phyloP scores from a whole-genome alignment of 2,113 vertebrate species.

The Leptosomus discolor region DNA sequence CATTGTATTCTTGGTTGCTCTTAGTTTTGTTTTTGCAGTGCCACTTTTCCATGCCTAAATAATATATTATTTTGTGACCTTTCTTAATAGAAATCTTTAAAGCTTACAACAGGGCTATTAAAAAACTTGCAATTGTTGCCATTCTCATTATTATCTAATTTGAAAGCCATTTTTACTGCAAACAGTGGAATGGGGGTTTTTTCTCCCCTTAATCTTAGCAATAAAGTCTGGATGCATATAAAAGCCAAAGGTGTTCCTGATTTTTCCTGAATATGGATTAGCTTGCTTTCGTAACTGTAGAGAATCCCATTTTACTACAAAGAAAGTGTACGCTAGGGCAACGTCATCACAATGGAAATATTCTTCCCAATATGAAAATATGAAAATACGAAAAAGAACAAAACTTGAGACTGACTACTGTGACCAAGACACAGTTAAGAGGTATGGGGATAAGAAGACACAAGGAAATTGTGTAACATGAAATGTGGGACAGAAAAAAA shows the following conservation, averaged over 20 bases:
- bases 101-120: neutral
- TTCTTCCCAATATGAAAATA: neutral
- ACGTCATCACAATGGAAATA: neutral
- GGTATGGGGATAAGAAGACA: neutral
- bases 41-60: neutral
- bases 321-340: neutral
- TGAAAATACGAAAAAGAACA: neutral
- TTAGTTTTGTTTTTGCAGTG: neutral
- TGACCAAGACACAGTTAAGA: neutral
- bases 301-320: neutral
- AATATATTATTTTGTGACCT: neutral
- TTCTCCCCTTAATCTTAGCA: neutral
- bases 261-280: neutral
- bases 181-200: neutral
- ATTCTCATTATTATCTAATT: neutral
- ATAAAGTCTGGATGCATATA: neutral
- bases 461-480: neutral
- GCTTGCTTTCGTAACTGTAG: neutral
- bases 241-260: neutral
- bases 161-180: neutral
- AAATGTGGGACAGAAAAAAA: neutral
- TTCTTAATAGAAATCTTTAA: neutral
- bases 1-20: fast-evolving
- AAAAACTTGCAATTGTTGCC: neutral
- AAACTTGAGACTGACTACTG: neutral